A percentile compares a stretch with the other conserved stretches of the same genome.
phyloP scores from a whole-genome alignment of 2,797 vertebrate species.

The Microchirus variegatus region DNA sequence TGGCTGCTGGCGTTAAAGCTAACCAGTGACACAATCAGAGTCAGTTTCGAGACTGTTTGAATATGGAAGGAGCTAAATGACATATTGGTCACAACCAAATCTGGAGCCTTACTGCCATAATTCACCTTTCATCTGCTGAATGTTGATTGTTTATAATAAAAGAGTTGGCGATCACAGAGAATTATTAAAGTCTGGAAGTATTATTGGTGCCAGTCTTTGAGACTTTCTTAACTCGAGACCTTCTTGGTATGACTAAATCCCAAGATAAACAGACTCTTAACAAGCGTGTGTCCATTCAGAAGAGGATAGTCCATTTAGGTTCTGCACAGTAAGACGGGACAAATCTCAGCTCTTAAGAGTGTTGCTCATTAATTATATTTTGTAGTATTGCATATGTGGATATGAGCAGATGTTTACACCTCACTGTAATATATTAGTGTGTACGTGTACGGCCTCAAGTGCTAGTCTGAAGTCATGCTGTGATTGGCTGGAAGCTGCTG shows the following conservation, averaged over 20 bases:
- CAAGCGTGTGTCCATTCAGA: not conserved
- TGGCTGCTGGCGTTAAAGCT: no score
- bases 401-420: not conserved
- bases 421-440: not conserved
- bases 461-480: constrained; percentile 35
- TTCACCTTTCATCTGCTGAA: no score
- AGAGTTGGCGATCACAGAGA: not conserved
- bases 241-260: not conserved
- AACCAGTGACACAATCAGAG: no score
- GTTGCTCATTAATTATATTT: no score
- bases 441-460: constrained; percentile 10
- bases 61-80: no score
- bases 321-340: not conserved
- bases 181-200: not conserved
- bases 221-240: not conserved
- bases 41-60: no score
- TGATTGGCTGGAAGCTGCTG: constrained; percentile 53
- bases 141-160: not conserved
- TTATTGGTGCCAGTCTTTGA: no score
- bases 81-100: not conserved
- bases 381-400: no score
- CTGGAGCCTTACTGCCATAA: not conserved
- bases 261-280: constrained; percentile 12
- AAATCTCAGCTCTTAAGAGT: not conserved
- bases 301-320: not conserved